Evolutionary conservation across 2,113 vertebrate genomes (phyloP), one percentile per base, ranked within the genome.

Genomic region (Hiodon alosoides): DNA sequence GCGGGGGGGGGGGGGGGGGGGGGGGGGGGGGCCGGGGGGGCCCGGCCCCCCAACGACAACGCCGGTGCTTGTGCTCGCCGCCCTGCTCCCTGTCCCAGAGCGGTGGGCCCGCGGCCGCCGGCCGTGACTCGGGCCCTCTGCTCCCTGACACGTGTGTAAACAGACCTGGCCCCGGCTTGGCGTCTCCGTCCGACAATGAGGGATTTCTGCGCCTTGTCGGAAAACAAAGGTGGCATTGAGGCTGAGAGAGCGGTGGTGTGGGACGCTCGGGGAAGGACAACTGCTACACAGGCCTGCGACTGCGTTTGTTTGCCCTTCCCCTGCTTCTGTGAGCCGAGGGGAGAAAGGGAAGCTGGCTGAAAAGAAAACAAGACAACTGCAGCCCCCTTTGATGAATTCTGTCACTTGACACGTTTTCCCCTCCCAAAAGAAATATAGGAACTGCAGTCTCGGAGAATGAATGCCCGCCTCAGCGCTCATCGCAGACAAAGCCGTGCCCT

Each of bases 181-280:
- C 72, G 75, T 71, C 67, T 48, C 71, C 76, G 71, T 66, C 72
- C 72, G 46, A 76, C 71, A 77, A 79, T 60, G 68, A 72, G 76
- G 70, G 72, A 76, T 77, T 75, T 72, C 66, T 57, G 69, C 53
- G 57, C 64, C 64, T 46, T 68, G 48, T 57, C 47, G 16, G 48
- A 59, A 69, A 70, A 83, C 81, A 85, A 79, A 82, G 77, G 76
- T 70, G 59, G 52, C 76, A 82, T 79, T 85, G 77, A 82, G 70
- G 75, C 59, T 64, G 57, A 58, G 16, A 51, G 67, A 53, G 53
- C 53, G 55, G 53, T 55, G 52, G 51, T 72, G 60, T 64, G 65
- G 53, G 47, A 59, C 71, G 61, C 53, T 50, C 13, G 52, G 50
- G 57, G 10, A 62, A 0, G 46, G 53, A 74, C 55, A 77, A 52